Evolutionary conservation across 2,797 vertebrate genomes (phyloP).

Genomic region (Triplophysa yarkandensis): DNA sequence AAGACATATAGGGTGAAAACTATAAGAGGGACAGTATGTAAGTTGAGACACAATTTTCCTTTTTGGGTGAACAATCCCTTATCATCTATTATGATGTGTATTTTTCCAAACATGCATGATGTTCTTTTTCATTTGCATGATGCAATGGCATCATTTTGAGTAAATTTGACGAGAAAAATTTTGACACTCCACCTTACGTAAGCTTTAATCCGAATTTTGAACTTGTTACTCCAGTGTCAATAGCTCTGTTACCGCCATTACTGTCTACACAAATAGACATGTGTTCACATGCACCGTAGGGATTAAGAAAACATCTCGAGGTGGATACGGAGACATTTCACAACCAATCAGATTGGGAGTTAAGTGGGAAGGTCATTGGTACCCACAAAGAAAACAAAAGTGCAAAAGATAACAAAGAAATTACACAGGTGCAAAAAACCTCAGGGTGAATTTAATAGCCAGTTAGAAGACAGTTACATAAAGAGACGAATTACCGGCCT

Average conservation of each 20-base stretch:
- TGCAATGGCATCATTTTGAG: too few relatives aligned
- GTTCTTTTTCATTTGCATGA: too few relatives aligned
- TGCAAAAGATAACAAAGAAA: background rate
- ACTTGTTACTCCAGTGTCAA: background rate
- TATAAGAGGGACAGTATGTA: too few relatives aligned
- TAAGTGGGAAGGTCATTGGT: conserved; percentile 18
- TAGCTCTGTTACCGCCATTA: background rate
- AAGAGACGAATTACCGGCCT: background rate
- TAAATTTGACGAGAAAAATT: background rate
- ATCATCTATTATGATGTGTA: too few relatives aligned
- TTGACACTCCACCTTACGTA: background rate
- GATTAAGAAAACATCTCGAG: background rate
- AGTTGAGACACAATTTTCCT: too few relatives aligned
- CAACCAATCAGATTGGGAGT: conserved; percentile 1
- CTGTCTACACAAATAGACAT: background rate
- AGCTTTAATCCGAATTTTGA: background rate
- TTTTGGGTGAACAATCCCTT: too few relatives aligned
- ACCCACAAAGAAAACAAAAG: background rate
- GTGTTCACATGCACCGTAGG: background rate
- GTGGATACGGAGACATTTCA: background rate
- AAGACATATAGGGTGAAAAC: too few relatives aligned
- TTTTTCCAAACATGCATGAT: too few relatives aligned
- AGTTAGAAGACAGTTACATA: background rate
- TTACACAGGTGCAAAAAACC: background rate
- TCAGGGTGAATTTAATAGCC: background rate